Conservation (phyloP, 2,797 vertebrate species). For the Anableps anableps region DNA sequence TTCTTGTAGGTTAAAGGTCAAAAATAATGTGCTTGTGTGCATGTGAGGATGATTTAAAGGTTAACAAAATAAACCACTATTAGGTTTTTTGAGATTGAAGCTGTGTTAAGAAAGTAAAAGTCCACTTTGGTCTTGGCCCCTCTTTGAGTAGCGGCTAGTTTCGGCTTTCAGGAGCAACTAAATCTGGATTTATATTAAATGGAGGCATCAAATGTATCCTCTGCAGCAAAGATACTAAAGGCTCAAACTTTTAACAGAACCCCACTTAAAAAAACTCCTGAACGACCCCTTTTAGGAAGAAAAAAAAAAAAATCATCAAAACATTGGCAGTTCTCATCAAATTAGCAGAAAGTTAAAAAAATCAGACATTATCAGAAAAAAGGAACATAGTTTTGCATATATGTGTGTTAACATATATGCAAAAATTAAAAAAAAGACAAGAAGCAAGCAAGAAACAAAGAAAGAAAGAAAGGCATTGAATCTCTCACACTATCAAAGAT, state of each 20-base stretch:
- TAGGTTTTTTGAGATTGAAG: neutral
- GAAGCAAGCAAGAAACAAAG: constrained; percentile 74
- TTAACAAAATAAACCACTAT: neutral
- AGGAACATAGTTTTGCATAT: constrained; percentile 74
- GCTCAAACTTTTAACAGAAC: neutral
- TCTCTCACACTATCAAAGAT: constrained; percentile 89
- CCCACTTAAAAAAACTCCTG: neutral
- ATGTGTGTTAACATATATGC: constrained; percentile 76
- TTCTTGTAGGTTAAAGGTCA: neutral
- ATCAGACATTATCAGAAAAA: constrained; percentile 72
- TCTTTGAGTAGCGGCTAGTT: neutral
- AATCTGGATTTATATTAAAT: neutral
- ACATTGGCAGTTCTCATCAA: constrained; percentile 78
- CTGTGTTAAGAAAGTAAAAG: neutral
- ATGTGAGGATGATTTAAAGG: neutral
- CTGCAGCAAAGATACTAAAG: neutral
- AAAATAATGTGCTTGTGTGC: neutral
- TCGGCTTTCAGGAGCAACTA: neutral
- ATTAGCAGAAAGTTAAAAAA: constrained; percentile 63
- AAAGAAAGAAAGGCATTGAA: constrained; percentile 72
- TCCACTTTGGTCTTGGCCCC: constrained; percentile 1
- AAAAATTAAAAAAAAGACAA: constrained; percentile 64
- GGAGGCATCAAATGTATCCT: neutral
- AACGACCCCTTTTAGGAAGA: neutral
- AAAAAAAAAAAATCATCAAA: constrained; percentile 56